Evolutionary conservation across 2,797 vertebrate species (phyloP).

Genomic region (Numenius phaeopus): DNA sequence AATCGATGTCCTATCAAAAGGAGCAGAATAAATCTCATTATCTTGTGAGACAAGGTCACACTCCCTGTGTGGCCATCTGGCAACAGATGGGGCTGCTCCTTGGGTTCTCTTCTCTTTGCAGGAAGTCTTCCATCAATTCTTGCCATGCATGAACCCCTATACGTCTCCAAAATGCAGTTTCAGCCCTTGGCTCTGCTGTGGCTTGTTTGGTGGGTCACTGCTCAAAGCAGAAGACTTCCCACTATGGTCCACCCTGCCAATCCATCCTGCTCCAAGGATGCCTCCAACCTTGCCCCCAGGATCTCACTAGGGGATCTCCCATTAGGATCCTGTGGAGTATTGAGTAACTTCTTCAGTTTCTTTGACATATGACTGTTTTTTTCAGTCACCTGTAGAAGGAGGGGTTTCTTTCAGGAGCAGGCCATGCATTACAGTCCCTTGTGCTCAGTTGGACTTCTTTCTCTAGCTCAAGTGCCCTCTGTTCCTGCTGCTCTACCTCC

Average conservation of each 20-base stretch:
- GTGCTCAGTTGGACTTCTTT: neutral
- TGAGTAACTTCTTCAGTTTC: neutral
- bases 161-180: neutral
- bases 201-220: neutral
- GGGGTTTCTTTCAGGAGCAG: neutral
- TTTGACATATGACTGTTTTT: neutral
- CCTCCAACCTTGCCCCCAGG: too few relatives aligned
- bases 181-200: neutral
- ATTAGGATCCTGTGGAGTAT: neutral
- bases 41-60: neutral
- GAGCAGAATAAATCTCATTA: constrained; percentile 47
- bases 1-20: neutral
- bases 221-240: neutral
- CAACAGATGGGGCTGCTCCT: neutral
- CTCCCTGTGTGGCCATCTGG: constrained; percentile 10
- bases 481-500: neutral
- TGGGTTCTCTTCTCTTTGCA: constrained; percentile 23
- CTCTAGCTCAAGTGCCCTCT: neutral
- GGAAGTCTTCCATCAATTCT: constrained; percentile 61
- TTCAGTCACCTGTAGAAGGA: neutral
- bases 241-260: neutral
- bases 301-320: neutral
- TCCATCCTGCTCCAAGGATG: neutral
- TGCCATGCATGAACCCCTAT: neutral
- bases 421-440: too few relatives aligned